Conservation (phyloP, 1,140 invertebrate species). For the Brachionus angularis region DNA sequence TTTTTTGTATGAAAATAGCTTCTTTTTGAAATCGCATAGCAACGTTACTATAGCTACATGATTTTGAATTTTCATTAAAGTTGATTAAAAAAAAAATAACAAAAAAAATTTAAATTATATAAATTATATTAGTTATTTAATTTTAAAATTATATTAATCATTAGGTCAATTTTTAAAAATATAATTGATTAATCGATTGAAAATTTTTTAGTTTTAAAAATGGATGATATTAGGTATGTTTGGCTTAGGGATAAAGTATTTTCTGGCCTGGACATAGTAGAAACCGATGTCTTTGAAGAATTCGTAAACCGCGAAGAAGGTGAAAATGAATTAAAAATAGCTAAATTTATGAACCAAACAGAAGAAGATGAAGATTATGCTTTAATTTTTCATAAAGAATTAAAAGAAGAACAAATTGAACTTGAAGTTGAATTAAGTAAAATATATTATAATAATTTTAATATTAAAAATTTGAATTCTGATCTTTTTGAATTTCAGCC, state of each 20-base stretch:
- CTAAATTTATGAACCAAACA: slow-evolving; percentile 57
- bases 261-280: slow-evolving; percentile 52
- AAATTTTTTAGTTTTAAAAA: slow-evolving; percentile 43
- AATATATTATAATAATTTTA: background rate
- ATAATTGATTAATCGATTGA: background rate
- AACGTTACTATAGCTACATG: slow-evolving; percentile 27
- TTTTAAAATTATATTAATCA: background rate
- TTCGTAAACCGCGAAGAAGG: slow-evolving; percentile 56
- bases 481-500: background rate
- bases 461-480: background rate
- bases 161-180: background rate
- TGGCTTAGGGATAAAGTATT: slow-evolving; percentile 55
- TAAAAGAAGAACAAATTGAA: slow-evolving; percentile 56
- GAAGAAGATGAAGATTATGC: slow-evolving; percentile 55
- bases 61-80: background rate
- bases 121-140: no score
- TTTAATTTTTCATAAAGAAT: slow-evolving; percentile 56
- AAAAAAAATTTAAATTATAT: no score
- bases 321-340: slow-evolving; percentile 52
- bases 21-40: no score
- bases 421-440: slow-evolving; percentile 55
- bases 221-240: slow-evolving; percentile 58
- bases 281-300: slow-evolving; percentile 55
- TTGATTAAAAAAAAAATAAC: background rate
- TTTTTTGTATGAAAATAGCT: no score